Base-by-base conservation (phyloP, 2,888 invertebrate genomes). In the Conops quadrifasciatus region DNA sequence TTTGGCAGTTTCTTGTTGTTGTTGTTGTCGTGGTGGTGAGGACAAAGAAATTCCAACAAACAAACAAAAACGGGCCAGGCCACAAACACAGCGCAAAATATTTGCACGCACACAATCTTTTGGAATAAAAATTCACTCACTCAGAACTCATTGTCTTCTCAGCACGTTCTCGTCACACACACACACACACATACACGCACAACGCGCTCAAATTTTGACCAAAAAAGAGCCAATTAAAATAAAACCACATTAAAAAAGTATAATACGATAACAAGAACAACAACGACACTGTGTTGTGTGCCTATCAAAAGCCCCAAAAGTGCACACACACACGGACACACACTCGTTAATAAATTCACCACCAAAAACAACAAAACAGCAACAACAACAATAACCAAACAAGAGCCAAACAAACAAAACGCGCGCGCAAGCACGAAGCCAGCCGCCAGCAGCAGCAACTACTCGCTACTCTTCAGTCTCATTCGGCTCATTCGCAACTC, bases 11-110 rank as follows among this genome's bases (percentile, higher is more conserved):
- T 2, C 4, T 63, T 63, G 59, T 59, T 26, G 59, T 59, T 59
- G 59, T 28, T 24, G 63, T 2, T 30, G 24, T 11, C 43, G 19
- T 15, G 19, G 24, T 47, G 15, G 47, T 24, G 47, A 49, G n/a
- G n/a, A 26, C 58, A 21, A 49, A 58, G 45, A 71, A 71, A 72
- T 69, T 70, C 72, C 71, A 68, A 74, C 67, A 74, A 71, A 70
- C 69, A 67, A 36, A 51, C 62, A 26, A 36, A 62, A 26, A 7
- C 28, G 58, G 28, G 26, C 11, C 2, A 11, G 19, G 15, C 11
- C 3, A 16, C n/a, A 49, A 49, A 4, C 5, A 66, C 51, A 47
- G 28, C 58, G 7, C 45, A 36, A 43, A 36, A 36, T 19, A 36
- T 19, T 28, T 19, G n/a, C 59, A 71, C 58, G 75, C 62, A 70